phyloP scores from a whole-genome alignment of 2,113 vertebrate species.

The Parus major region DNA sequence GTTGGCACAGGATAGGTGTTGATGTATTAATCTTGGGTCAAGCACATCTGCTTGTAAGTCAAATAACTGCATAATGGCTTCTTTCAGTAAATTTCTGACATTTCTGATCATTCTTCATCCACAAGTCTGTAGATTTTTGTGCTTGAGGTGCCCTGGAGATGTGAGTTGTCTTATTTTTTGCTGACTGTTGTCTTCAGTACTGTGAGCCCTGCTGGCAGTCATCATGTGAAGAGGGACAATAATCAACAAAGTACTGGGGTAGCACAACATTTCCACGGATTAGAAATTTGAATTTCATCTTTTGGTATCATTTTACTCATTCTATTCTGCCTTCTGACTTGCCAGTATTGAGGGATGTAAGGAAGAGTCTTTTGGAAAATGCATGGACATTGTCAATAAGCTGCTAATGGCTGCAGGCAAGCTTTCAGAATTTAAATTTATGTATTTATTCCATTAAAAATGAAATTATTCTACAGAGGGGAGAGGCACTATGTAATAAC shows the following conservation, averaged over 20 bases:
- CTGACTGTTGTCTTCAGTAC: background rate
- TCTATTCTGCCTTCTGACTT: background rate
- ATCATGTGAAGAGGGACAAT: background rate
- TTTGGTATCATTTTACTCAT: background rate
- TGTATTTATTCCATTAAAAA: conserved; percentile 63
- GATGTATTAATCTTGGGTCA: background rate
- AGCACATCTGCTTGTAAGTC: background rate
- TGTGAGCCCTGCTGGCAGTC: background rate
- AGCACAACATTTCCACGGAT: background rate
- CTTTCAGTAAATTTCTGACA: background rate
- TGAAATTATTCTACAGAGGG: background rate
- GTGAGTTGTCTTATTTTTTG: background rate
- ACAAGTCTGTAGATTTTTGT: background rate
- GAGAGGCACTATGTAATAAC: background rate
- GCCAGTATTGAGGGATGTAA: background rate
- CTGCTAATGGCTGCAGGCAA: conserved; percentile 62
- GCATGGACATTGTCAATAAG: conserved; percentile 37
- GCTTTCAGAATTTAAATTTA: conserved; percentile 33
- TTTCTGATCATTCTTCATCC: background rate
- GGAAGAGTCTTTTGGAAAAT: background rate
- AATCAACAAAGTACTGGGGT: background rate
- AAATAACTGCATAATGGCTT: background rate
- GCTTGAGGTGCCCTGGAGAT: background rate
- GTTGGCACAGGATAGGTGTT: background rate
- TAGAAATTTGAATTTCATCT: background rate